Evolutionary conservation across 2,113 vertebrate genomes (phyloP).

Genomic region (Zosterops lateralis): DNA sequence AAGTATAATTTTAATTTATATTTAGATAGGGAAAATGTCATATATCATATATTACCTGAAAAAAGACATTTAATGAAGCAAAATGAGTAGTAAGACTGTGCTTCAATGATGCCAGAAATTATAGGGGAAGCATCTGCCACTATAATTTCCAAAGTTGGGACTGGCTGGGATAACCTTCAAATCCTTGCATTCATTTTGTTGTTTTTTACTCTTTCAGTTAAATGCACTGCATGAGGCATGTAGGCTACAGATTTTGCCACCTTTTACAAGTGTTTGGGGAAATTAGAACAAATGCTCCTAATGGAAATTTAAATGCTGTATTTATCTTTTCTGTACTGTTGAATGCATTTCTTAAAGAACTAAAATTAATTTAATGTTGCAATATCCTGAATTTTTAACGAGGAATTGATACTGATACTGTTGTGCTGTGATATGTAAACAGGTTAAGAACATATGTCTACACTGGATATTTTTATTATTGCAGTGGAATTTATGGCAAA

Average conservation of each 20-base stretch:
- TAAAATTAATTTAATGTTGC: not conserved
- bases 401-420: not conserved
- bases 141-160: slow-evolving; percentile 16
- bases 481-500: not conserved
- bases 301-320: slow-evolving; percentile 6
- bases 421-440: not conserved
- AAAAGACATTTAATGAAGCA: not conserved
- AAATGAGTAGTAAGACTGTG: not conserved
- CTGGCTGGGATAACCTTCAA: slow-evolving; percentile 27
- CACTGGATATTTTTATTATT: not conserved
- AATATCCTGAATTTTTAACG: not conserved
- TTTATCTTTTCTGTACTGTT: not conserved
- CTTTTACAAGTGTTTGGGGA: slow-evolving; percentile 4
- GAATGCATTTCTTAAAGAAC: not conserved
- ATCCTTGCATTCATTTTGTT: slow-evolving; percentile 3
- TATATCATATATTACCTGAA: not conserved
- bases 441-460: not conserved
- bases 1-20: not conserved
- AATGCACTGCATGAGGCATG: not conserved
- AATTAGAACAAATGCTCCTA: slow-evolving; percentile 1
- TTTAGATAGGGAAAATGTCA: not conserved
- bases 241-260: not conserved
- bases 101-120: not conserved
- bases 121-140: slow-evolving; percentile 37
- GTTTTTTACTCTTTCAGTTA: slow-evolving; percentile 32